These are phyloP conservation scores for Pachliopta kotzebuea DNA, from an alignment of 2,888 invertebrate species.

Conservation along the genomic window DNA sequence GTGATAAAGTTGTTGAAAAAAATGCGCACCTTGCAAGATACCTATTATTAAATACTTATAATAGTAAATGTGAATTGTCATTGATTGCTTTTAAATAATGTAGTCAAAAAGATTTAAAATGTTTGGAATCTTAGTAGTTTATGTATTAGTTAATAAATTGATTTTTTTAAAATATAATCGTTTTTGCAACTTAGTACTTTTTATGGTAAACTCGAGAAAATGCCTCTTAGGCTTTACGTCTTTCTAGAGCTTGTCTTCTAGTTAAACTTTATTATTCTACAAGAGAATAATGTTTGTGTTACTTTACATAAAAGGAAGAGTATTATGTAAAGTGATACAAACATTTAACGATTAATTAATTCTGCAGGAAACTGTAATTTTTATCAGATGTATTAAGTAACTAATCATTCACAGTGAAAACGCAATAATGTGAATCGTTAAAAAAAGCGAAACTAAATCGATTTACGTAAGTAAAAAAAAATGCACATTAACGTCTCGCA, in stretches of 20 bases:
- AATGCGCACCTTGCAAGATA: conserved; percentile 18
- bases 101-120: background rate
- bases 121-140: too few relatives aligned
- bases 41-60: conserved; percentile 6
- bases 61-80: background rate
- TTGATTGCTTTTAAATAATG: background rate
- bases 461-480: background rate
- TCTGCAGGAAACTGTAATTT: background rate
- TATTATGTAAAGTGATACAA: too few relatives aligned
- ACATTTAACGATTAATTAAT: background rate
- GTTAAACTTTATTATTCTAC: too few relatives aligned
- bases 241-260: too few relatives aligned
- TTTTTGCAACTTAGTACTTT: background rate
- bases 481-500: background rate
- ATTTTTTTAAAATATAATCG: too few relatives aligned
- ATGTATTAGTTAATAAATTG: too few relatives aligned
- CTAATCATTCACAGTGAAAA: background rate
- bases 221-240: too few relatives aligned
- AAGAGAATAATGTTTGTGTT: too few relatives aligned
- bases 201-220: background rate
- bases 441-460: conserved; percentile 3
- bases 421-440: background rate
- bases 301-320: too few relatives aligned
- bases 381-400: background rate
- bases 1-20: too few relatives aligned